Base-by-base conservation (phyloP, 2,888 invertebrate genomes). In the Cantharis rufa region DNA sequence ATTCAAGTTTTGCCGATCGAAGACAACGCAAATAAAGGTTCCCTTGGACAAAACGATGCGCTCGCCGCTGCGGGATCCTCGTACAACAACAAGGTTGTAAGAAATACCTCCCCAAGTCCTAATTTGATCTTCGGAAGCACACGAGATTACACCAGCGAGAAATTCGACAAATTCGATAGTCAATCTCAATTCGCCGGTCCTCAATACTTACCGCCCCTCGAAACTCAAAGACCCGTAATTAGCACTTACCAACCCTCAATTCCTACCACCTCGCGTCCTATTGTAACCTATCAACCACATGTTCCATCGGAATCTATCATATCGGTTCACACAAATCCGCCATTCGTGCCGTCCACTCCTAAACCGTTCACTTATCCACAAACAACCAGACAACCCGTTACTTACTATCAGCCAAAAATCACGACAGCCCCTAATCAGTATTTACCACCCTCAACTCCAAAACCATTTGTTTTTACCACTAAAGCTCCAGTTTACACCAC, bases 141-240 rank as follows among this genome's bases (percentile, higher is more conserved):
- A 3, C 81, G 85, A 5, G 88, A 88, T 78, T 87, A 85, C 77
- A 85, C 84, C 75, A 83, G 87, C 75, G 84, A 83, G 1, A 82
- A 86, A 18, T 85, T 88, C 70, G 84, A 85, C 70, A 84, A 86
- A 69, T 85, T 87, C 1, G 80, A 86, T 32, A 87, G 86, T 75
- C 82, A 83, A n/a, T 87, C 88, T 0, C 84, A 85, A 1, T 81
- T 87, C 16, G 82, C 84, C 77, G 88, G 88, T 15, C 87, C 87
- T 2, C 86, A 84, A 15, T 89, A 89, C 79, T 81, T 89, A 21
- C 89, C 89, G 32, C 88, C 88, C 10, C 78, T 83, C 32, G 21
- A 61, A 15, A 48, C 48, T 9, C 48, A 2, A n/a, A 48, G 1
- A 48, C 73, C 78, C 10, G 63, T 72, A 0, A 72, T 74, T 61